These are phyloP conservation scores for Lutraria lutraria DNA, from an alignment of 2,888 invertebrate genomes.

Conservation along the genomic window DNA sequence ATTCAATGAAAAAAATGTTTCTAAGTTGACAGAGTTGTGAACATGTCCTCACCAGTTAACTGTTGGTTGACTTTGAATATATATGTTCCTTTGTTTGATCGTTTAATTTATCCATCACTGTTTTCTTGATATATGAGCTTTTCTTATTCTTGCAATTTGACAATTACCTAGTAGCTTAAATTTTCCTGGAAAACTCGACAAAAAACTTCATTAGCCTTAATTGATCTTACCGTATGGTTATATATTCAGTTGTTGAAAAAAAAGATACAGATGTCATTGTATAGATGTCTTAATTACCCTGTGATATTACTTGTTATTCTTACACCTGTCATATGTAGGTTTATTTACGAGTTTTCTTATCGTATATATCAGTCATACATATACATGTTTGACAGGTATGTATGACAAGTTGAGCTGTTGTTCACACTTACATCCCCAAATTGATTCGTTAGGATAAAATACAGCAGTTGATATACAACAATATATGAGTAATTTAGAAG, in stretches of 20 bases:
- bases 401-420: background rate
- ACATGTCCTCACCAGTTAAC: too few species aligned
- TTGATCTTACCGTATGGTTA: background rate
- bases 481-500: background rate
- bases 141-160: too few species aligned
- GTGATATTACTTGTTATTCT: background rate
- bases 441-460: background rate
- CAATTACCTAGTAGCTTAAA: too few species aligned
- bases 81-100: too few species aligned
- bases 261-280: slow-evolving; percentile 8
- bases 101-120: too few species aligned
- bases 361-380: slow-evolving; percentile 13
- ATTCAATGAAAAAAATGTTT: too few species aligned
- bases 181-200: background rate
- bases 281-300: background rate
- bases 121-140: too few species aligned
- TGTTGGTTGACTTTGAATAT: too few species aligned
- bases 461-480: background rate
- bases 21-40: too few species aligned
- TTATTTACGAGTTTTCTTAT: background rate
- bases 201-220: background rate
- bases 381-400: background rate
- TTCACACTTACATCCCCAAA: slow-evolving; percentile 6
- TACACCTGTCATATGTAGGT: background rate
- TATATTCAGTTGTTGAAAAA: slow-evolving; percentile 10